Percentiles rank a stretch among this genome's conserved stretches.
Conservation (phyloP, 1,140 invertebrate species). For the Drosophila asahinai region DNA sequence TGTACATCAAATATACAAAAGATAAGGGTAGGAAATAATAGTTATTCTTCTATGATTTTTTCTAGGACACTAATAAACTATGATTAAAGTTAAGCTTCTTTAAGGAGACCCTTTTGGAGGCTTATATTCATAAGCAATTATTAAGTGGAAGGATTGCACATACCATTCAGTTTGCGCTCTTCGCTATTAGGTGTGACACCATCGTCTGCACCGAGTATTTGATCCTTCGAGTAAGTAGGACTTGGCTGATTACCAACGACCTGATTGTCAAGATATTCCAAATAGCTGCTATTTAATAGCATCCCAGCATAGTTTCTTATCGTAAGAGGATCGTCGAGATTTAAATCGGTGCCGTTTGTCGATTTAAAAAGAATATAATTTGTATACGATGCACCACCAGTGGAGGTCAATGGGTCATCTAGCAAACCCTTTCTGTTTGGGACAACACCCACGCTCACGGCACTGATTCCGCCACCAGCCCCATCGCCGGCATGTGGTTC, state of each 20-base stretch:
- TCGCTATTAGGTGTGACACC: not conserved
- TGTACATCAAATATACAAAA: not conserved
- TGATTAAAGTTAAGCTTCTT: not conserved
- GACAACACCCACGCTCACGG: slow-evolving; percentile 11
- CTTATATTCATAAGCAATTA: not conserved
- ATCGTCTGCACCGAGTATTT: not conserved
- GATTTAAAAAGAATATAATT: slow-evolving; percentile 16
- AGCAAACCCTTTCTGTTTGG: slow-evolving; percentile 38
- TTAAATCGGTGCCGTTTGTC: not conserved
- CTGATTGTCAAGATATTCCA: slow-evolving; percentile 22
- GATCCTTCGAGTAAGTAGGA: not conserved
- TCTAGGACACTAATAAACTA: not conserved
- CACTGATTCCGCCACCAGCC: not conserved
- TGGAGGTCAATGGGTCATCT: not conserved
- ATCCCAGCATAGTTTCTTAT: not conserved
- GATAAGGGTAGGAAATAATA: not conserved
- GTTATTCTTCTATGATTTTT: not conserved
- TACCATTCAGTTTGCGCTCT: slow-evolving; percentile 17
- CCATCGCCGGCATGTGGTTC: slow-evolving; percentile 22
- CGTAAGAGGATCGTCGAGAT: no score
- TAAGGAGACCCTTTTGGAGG: not conserved
- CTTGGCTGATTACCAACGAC: not conserved
- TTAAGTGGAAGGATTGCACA: no score
- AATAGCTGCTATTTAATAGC: slow-evolving; percentile 20
- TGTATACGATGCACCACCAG: not conserved